These are phyloP conservation scores for Gryon sp. DNA, from an alignment of 1,140 invertebrate species.

Conservation along the genomic window DNA sequence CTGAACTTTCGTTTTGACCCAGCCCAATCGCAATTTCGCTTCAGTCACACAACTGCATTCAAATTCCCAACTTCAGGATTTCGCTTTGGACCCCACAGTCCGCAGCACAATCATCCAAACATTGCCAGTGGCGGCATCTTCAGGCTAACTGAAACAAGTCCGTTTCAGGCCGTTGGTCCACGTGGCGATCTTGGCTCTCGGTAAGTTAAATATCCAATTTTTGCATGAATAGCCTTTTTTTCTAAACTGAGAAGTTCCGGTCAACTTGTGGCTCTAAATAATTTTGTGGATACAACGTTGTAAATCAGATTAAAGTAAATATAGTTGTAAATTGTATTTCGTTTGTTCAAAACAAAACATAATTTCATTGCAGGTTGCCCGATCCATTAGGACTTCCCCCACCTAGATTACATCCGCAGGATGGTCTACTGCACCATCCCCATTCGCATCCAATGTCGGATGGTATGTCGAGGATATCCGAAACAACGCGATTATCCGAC, in stretches of 20 bases:
- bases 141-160: conserved; percentile 77
- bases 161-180: conserved; percentile 78
- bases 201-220: conserved; percentile 47
- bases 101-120: conserved; percentile 76
- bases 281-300: too few relatives aligned
- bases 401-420: conserved; percentile 74
- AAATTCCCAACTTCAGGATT: conserved; percentile 76
- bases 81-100: conserved; percentile 75
- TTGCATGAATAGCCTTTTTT: too few relatives aligned
- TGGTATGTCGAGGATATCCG: conserved; percentile 76
- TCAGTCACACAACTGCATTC: conserved; percentile 75
- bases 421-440: conserved; percentile 71
- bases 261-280: too few relatives aligned
- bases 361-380: conserved; percentile 72
- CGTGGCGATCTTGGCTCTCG: conserved; percentile 77
- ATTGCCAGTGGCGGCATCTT: conserved; percentile 74
- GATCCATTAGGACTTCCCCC: conserved; percentile 74
- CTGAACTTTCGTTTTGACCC: conserved; percentile 77
- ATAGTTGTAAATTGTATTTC: too few relatives aligned
- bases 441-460: conserved; percentile 74
- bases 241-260: too few relatives aligned
- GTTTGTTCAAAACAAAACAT: neutral
- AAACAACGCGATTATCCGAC: conserved; percentile 75
- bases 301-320: too few relatives aligned
- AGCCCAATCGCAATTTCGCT: conserved; percentile 76